Evolutionary conservation across 2,797 vertebrate species (phyloP), one percentile per base, ranked within the genome.

Genomic region (Adrianichthys oophorus): DNA sequence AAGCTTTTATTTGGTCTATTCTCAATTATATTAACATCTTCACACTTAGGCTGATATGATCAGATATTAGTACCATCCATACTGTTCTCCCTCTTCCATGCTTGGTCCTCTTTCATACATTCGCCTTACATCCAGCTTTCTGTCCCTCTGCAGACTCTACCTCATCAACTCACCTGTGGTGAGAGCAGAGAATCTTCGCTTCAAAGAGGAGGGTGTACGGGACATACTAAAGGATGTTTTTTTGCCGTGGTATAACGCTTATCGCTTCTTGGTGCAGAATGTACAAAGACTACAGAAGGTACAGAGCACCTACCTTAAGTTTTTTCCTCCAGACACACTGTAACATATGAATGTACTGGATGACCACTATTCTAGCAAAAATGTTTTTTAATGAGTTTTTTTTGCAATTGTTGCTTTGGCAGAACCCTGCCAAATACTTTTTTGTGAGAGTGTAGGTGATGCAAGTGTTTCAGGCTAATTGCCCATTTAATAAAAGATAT

Each of bases 161-260:
- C 93, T 99, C 70, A 99, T 99, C 79, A 99, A 99, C 87, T 99
- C 98, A 62, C 98, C 98, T 0, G 95, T 98, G 48, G 98, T 99
- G 26, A 92, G 96, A 79, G 96, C 97, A 29, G 98, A 99, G 77
- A 99, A 99, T 74, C 88, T 99, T 71, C 93, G 96, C 54, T 99
- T 99, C 78, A 99, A 98, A 80, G 97, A 99, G 76, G 98, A 99
- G 0, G 97, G 98, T 0, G 97, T 99, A 13, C 91, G 95, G 21
- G 97, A 99, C 1, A 89, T 99, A 63, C 82, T 99, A 63, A 99
- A 99, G 83, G 98, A 99, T 16, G 97, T 99, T 23, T 95, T 99
- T 78, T 82, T 99, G 74, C 98, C 97, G 0, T 99, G 98, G 98
- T 99, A 98, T 84, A 99, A 99, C 0, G 98, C 97, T 0, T 99